These are phyloP conservation scores for Theocolax elegans DNA, from an alignment of 1,140 invertebrate genomes.

Conservation along the genomic window DNA sequence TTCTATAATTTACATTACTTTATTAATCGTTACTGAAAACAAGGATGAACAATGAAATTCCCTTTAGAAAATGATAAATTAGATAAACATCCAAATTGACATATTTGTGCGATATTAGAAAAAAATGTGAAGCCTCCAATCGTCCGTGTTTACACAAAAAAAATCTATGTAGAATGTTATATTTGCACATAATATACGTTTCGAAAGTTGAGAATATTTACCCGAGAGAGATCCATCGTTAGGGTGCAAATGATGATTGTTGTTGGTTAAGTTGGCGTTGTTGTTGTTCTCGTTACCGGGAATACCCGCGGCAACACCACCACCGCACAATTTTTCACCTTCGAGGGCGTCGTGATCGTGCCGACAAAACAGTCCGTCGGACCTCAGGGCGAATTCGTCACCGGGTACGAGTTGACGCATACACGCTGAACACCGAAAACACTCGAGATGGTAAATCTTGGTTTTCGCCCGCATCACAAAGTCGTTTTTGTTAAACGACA, in stretches of 20 bases:
- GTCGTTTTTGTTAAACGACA: slow-evolving; percentile 94
- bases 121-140: too few species aligned
- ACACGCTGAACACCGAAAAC: slow-evolving; percentile 96
- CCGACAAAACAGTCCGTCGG: slow-evolving; percentile 96
- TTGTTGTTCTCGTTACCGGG: slow-evolving; percentile 75
- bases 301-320: slow-evolving; percentile 53
- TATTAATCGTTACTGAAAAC: too few species aligned
- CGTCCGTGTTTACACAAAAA: too few species aligned
- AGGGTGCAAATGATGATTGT: slow-evolving; percentile 76
- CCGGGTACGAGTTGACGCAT: slow-evolving; percentile 90
- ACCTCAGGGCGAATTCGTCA: slow-evolving; percentile 95
- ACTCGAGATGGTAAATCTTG: slow-evolving; percentile 98
- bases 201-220: too few species aligned
- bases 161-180: too few species aligned
- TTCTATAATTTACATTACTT: too few species aligned
- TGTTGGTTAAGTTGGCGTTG: slow-evolving; percentile 82
- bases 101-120: too few species aligned
- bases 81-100: too few species aligned
- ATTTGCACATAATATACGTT: too few species aligned
- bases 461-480: slow-evolving; percentile 97
- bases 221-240: slow-evolving; percentile 89
- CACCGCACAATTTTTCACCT: slow-evolving; percentile 69
- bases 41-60: too few species aligned
- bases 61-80: too few species aligned
- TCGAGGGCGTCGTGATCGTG: slow-evolving; percentile 94